A percentile compares a stretch with the other conserved stretches of the same genome.
Evolutionary conservation across 2,113 vertebrate species (phyloP).

Genomic region (Ammodramus savannarum): DNA sequence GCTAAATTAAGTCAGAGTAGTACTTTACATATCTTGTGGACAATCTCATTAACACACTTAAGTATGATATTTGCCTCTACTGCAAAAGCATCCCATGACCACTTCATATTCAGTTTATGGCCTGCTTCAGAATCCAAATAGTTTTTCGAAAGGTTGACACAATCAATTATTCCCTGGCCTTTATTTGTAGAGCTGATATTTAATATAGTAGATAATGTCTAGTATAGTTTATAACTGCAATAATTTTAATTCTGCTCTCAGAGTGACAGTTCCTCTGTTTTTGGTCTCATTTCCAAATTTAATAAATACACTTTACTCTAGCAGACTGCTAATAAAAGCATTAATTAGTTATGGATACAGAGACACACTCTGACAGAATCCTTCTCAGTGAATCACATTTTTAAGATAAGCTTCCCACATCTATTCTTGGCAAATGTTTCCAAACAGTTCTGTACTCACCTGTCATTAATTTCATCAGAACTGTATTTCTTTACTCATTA

Average conservation of each 20-base stretch:
- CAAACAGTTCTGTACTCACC: not conserved
- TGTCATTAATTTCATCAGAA: not conserved
- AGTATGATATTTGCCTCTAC: not conserved
- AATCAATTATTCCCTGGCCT: not conserved
- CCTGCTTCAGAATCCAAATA: not conserved
- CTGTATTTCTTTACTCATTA: not conserved
- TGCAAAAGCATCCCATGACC: not conserved
- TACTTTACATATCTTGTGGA: not conserved
- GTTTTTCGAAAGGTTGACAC: not conserved
- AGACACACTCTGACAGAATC: not conserved
- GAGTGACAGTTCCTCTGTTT: not conserved
- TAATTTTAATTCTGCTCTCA: not conserved
- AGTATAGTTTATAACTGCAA: not conserved
- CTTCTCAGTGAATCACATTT: not conserved
- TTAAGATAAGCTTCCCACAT: not conserved
- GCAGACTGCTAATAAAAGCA: not conserved
- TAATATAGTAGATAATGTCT: not conserved
- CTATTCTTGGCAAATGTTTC: not conserved
- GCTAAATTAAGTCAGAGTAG: not conserved
- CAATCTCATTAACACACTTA: not conserved
- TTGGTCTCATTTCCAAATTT: not conserved
- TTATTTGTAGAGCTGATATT: not conserved
- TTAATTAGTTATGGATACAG: not conserved
- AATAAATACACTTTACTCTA: not conserved
- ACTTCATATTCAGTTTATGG: not conserved